These are phyloP conservation scores for Cinclus cinclus DNA, from an alignment of 2,113 vertebrate species.

Conservation along the genomic window DNA sequence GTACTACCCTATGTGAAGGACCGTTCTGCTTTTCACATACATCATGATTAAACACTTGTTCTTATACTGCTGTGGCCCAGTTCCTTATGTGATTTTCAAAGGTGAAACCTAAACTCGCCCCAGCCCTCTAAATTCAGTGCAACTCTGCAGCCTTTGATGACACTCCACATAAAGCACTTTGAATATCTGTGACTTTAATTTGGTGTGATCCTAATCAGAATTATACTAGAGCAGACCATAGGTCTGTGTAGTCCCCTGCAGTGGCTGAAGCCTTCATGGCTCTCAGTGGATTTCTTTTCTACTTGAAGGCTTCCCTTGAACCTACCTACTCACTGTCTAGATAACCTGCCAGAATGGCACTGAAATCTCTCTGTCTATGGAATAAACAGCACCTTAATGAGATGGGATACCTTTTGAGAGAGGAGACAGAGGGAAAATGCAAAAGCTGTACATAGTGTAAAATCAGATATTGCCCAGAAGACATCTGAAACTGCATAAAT, in stretches of 20 bases:
- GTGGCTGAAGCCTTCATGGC: not conserved
- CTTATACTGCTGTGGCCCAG: not conserved
- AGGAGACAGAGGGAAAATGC: not conserved
- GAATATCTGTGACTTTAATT: not conserved
- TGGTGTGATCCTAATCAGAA: not conserved
- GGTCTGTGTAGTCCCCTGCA: not conserved
- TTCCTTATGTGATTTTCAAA: conserved; percentile 26
- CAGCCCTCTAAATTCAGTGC: not conserved
- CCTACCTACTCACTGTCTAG: accelerated
- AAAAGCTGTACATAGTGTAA: accelerated
- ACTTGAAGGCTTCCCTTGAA: not conserved
- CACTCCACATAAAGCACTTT: conserved; percentile 1
- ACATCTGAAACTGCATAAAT: not conserved
- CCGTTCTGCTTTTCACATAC: not conserved
- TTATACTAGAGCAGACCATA: not conserved
- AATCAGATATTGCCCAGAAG: not conserved
- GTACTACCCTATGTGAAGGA: not conserved
- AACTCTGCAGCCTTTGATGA: conserved; percentile 9
- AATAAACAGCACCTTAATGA: not conserved
- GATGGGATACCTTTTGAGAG: not conserved
- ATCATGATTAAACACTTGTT: not conserved
- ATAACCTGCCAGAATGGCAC: not conserved
- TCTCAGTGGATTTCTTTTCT: not conserved
- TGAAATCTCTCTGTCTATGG: not conserved
- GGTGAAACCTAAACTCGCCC: not conserved